phyloP scores from a whole-genome alignment of 2,113 vertebrate genomes.

The Penelope pileata region DNA sequence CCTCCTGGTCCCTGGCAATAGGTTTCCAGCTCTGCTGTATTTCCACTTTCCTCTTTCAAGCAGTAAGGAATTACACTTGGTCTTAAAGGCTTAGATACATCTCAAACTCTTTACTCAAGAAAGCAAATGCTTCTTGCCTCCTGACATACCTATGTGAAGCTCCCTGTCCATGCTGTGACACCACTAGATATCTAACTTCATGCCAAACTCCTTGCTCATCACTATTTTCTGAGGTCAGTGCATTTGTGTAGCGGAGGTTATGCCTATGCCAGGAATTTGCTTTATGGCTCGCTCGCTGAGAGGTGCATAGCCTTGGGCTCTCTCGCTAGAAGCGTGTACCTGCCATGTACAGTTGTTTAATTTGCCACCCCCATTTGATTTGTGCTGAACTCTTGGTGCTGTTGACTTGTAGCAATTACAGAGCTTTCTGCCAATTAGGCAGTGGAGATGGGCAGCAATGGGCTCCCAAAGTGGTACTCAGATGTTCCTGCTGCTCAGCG shows the following conservation, averaged over 20 bases:
- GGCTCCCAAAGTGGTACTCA: background rate
- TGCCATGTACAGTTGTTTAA: background rate
- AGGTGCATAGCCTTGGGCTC: background rate
- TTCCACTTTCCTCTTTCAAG: background rate
- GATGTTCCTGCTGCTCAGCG: background rate
- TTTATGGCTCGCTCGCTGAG: background rate
- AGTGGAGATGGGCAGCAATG: background rate
- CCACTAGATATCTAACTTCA: background rate
- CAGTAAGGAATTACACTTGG: background rate
- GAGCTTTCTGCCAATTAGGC: constrained; percentile 45
- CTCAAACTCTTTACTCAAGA: background rate
- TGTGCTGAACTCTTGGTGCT: background rate
- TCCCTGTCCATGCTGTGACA: background rate
- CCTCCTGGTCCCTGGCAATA: background rate
- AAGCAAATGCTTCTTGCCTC: background rate
- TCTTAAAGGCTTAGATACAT: background rate
- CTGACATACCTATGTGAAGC: background rate
- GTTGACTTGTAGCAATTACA: background rate
- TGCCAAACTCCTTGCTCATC: background rate
- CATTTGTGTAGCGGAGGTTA: background rate
- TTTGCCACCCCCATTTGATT: background rate
- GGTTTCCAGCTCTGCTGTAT: too few relatives aligned
- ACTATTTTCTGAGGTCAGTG: background rate
- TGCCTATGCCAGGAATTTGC: background rate
- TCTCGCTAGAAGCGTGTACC: background rate